Base-by-base conservation (phyloP, 2,113 vertebrate species). In the Salvelinus fontinalis region DNA sequence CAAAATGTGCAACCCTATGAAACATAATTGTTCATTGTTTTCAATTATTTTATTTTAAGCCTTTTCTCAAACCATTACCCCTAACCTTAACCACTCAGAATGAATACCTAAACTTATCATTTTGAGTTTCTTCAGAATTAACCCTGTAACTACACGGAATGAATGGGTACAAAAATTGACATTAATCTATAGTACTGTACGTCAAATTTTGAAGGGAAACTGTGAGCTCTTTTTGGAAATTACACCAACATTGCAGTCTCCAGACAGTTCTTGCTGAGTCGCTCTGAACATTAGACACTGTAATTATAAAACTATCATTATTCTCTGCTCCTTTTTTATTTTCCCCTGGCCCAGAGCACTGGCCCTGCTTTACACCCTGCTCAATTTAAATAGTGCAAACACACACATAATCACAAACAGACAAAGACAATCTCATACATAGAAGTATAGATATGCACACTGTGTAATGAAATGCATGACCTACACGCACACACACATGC, bases 231-330 rank as follows among this genome's bases (percentile, higher is more conserved):
- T 39, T 8, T 39, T 39, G 7, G 39, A 39, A 39, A 39, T 83
- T 75, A 85, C 83, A 78, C 27, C 69, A 82, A 83, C 84, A 88
- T 76, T 78, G 82, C 70, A 54, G 72, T 89, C 86, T 83, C 83
- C 70, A 81, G 89, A 88, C 82, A 86, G 79, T 85, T 78, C 78
- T 66, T 80, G 78, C 84, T 80, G 88, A 87, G 86, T 79, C 74
- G 83, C 67, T 59, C 78, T 79, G 80, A 86, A 81, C 70, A 34
- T 77, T 66, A 75, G 81, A 86, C 83, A 79, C 85, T 90, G 88
- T 90, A 92, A 93, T 93, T 93, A 93, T 84, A 87, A 92, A 91
- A 88, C 81, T 90, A 91, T 90, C 89, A 91, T 90, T 88, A 88
- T 86, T 89, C 84, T 84, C 81, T 34, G 29, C 20, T 22, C 34